Percentiles rank a stretch among this genome's conserved stretches.
phyloP scores from a whole-genome alignment of 92 coral and sea anemone genomes.

The Scolanthus callimorphus region DNA sequence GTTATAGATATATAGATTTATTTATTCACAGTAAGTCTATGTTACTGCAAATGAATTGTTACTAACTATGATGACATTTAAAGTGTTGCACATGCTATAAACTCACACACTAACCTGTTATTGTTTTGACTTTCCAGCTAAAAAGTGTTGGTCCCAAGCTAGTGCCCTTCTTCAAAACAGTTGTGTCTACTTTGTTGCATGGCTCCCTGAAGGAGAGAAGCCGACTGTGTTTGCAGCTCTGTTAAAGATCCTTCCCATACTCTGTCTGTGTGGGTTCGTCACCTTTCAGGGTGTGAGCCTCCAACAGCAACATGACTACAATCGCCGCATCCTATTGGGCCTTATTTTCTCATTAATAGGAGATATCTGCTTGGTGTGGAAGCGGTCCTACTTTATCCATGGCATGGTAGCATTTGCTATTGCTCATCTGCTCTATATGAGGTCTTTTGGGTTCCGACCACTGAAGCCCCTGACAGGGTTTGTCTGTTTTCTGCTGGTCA shows the following conservation, averaged over 20 bases:
- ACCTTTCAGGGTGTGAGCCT: constrained; percentile 83
- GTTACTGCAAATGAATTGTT: too few relatives aligned
- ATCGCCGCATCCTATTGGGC: constrained; percentile 77
- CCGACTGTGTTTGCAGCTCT: constrained; percentile 83
- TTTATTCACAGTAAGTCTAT: too few relatives aligned
- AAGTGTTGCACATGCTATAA: too few relatives aligned
- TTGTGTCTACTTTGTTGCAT: constrained; percentile 95
- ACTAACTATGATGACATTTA: too few relatives aligned
- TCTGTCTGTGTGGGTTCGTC: constrained; percentile 85
- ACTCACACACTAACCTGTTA: too few relatives aligned
- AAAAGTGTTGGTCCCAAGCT: constrained; percentile 96
- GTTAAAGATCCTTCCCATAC: constrained; percentile 81
- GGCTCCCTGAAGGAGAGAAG: constrained; percentile 70
- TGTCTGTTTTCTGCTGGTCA: constrained; percentile 42
- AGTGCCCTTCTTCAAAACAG: constrained; percentile 89
- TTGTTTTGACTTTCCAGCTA: constrained; percentile 32
- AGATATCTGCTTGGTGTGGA: constrained; percentile 90
- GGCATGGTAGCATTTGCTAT: constrained; percentile 87
- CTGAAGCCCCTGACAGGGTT: constrained; percentile 60
- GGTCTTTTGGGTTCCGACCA: constrained; percentile 88
- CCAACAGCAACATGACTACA: constrained; percentile 70
- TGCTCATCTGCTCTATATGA: constrained; percentile 78
- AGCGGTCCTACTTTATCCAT: constrained; percentile 78
- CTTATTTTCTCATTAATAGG: constrained; percentile 86
- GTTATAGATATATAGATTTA: too few relatives aligned